Conservation (phyloP, 2,113 vertebrate species). For the Oncorhynchus gorbuscha region DNA sequence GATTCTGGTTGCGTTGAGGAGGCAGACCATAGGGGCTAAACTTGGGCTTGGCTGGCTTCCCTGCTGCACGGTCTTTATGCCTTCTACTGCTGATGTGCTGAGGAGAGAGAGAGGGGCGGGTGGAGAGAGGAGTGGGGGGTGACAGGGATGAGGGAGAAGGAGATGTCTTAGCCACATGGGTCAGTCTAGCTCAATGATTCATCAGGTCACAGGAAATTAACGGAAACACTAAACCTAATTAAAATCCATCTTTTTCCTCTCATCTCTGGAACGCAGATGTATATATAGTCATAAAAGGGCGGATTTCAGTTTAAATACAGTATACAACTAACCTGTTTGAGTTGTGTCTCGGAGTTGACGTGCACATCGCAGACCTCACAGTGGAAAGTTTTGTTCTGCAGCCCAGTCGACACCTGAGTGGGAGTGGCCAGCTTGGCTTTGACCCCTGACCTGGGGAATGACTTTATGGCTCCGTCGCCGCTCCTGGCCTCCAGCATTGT, state of each 20-base stretch:
- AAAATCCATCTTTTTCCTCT: constrained; percentile 13
- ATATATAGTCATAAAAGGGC: constrained; percentile 42
- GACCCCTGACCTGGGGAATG: constrained; percentile 90
- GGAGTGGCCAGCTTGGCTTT: constrained; percentile 83
- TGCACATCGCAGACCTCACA: constrained; percentile 98
- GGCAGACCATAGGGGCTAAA: constrained; percentile 87
- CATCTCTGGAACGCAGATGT: constrained; percentile 13
- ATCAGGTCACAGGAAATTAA: constrained; percentile 31
- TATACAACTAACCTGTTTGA: constrained; percentile 86
- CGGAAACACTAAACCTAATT: constrained; percentile 11
- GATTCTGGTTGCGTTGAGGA: constrained; percentile 78
- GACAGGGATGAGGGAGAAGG: not conserved
- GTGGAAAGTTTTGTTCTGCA: constrained; percentile 99
- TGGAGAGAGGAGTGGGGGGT: not conserved
- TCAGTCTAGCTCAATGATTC: constrained; percentile 14
- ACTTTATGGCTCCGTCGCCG: constrained; percentile 94
- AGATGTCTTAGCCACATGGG: not conserved
- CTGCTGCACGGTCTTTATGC: constrained; percentile 95
- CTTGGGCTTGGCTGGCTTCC: constrained; percentile 92
- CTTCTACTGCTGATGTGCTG: constrained; percentile 97
- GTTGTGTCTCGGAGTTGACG: constrained; percentile 97
- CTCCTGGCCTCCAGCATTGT: constrained; percentile 96
- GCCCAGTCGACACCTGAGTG: constrained; percentile 81
- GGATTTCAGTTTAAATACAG: constrained; percentile 40
- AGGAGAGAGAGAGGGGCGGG: constrained; percentile 29